Base-by-base conservation (phyloP, 2,113 vertebrate species). In the Cololabis saira region DNA sequence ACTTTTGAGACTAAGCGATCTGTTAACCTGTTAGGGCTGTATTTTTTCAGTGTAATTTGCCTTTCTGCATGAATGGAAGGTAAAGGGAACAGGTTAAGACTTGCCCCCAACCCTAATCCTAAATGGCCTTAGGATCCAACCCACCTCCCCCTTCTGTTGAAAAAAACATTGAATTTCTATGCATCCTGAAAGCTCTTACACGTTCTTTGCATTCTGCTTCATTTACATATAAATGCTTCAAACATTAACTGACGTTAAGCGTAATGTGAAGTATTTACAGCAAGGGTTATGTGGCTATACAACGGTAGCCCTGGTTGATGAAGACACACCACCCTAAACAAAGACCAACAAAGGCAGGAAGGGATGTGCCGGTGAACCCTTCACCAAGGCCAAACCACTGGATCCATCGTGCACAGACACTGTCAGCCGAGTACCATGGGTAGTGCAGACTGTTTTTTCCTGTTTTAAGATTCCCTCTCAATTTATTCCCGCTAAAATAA, bases 301-400 rank as follows among this genome's bases (percentile, higher is more conserved):
- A 59, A 75, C 53, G 66, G 30, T 66, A 71, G 33, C 70, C 24
- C 56, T 62, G 14, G 66, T 52, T 65, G 45, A 86, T 71, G 53
- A 73, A 48, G 65, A 62, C 43, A 40, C 63, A 81, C 69, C 81
- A 80, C 69, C 71, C 66, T 64, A 83, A 89, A 83, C 84, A 89
- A 85, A 77, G 74, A 51, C 59, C 58, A 88, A 92, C 90, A 92
- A 92, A 89, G 74, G 73, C 89, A 92, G 91, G 90, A 92, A 89
- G 89, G 88, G 85, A 78, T 72, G 81, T 62, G 74, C 63, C 27
- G 3, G 41, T 78, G 77, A 87, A 81, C 78, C 80, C 52, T 77
- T 43, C 57, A 66, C 60, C 57, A 47, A 18, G 67, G 67, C 61
- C 60, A 64, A 66, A 42, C 51, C 57, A 10, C 13, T 49, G 50